Evolutionary conservation across 2,797 vertebrate species (phyloP).

Genomic region (Sphenodon punctatus): DNA sequence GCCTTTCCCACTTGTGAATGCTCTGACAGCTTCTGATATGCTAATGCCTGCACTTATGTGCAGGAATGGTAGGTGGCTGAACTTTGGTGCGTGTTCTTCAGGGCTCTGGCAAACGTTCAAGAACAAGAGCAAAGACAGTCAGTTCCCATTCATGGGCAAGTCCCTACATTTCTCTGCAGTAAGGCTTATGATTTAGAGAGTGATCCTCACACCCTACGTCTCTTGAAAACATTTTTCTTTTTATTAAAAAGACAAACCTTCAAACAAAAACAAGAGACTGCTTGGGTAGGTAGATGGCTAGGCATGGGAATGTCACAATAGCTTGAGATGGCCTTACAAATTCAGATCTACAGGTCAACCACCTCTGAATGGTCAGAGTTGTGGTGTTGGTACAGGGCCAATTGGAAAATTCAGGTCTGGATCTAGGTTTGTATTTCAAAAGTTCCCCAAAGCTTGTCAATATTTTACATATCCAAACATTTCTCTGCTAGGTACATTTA

Average conservation of each 20-base stretch:
- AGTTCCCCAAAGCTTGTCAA: neutral
- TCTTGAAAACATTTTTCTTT: neutral
- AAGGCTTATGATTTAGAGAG: conserved; percentile 63
- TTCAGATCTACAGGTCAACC: neutral
- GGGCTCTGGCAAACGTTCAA: conserved; percentile 62
- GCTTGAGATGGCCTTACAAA: neutral
- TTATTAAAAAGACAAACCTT: conserved; percentile 27
- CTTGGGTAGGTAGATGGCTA: neutral
- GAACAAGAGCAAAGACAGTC: conserved; percentile 68
- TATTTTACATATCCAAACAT: neutral
- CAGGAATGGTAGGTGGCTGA: conserved; percentile 46
- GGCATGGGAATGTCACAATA: neutral
- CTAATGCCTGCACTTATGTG: neutral
- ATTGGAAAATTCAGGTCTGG: neutral
- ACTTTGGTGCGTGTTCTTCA: conserved; percentile 52
- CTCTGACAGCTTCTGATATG: neutral
- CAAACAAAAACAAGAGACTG: conserved; percentile 21
- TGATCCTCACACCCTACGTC: conserved; percentile 18
- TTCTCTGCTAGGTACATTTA: neutral
- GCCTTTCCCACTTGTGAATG: neutral
- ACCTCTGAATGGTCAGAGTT: neutral
- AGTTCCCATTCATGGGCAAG: conserved; percentile 62
- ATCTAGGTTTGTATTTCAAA: neutral
- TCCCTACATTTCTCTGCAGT: conserved; percentile 57
- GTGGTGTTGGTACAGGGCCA: neutral